Evolutionary conservation across 2,888 invertebrate species (phyloP), one percentile per base, ranked within the genome.

Genomic region (Reticulitermes lucifugus): DNA sequence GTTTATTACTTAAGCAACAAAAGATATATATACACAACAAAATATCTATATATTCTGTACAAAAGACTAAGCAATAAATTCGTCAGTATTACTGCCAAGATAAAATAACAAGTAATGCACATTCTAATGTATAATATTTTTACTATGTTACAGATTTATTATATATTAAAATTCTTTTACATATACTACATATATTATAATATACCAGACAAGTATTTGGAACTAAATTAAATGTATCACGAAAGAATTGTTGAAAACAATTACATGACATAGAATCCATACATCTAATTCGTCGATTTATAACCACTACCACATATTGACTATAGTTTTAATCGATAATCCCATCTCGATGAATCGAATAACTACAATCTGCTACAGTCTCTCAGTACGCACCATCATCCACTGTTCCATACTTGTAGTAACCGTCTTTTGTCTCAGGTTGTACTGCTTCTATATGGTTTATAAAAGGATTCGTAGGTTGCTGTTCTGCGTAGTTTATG

Each of bases 351-450:
- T 55, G 55, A 55, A 55, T 55, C 55, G 55, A 55, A 46, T 55
- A 55, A 55, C 14, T 55, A 18, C 14, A 55, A n/a, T 25, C n/a
- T 0, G 22, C 21, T 46, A 46, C 41, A 43, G 18, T 70, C 70
- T 35, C 70, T 83, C 43, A 83, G n/a, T 70, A 83, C 18, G 83
- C 83, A 51, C 90, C 90, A 87, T 92, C 92, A 6, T 92, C 91
- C 84, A 92, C 90, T 51, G 91, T 90, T 86, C 92, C 92, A 87
- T 89, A 90, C 84, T 93, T 93, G 91, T 93, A 90, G 88, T 93
- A 93, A 21, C 90, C 88, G 87, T 94, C 93, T 87, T 93, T 93
- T 2, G 94, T 91, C 86, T 93, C 93, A 2, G 94, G 95, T 89
- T 95, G 95, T 12, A 95, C 93, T 10, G 88, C 86, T 86, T 88